Conservation (phyloP, 2,888 invertebrate genomes). For the Caenorhabditis imperialis region DNA sequence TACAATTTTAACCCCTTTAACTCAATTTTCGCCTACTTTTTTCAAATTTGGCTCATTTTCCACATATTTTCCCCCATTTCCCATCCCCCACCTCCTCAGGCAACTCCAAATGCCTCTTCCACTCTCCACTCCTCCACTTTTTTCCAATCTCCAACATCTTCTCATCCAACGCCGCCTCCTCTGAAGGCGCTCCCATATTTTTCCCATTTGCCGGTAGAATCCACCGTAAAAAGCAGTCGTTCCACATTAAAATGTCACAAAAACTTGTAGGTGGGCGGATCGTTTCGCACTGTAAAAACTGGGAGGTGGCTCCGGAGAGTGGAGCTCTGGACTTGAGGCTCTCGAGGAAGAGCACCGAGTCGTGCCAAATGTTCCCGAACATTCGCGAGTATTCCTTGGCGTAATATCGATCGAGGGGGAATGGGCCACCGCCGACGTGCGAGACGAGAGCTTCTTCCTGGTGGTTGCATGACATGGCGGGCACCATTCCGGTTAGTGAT, state of each 20-base stretch:
- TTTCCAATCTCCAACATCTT: conserved; percentile 39
- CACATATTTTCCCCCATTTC: too few relatives aligned
- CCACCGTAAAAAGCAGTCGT: conserved; percentile 65
- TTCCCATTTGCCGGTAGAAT: conserved; percentile 43
- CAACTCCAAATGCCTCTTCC: conserved; percentile 31
- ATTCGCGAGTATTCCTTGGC: conserved; percentile 47
- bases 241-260: conserved; percentile 60
- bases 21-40: too few relatives aligned
- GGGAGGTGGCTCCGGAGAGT: conserved; percentile 8
- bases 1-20: too few relatives aligned
- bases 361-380: conserved; percentile 58
- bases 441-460: conserved; percentile 51
- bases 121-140: conserved; percentile 21
- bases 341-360: conserved; percentile 50
- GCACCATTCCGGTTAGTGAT: conserved; percentile 89
- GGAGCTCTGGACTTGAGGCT: conserved; percentile 35
- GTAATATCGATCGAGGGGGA: conserved; percentile 56
- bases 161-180: conserved; percentile 31
- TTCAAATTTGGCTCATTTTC: too few relatives aligned
- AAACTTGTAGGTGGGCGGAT: conserved; percentile 59
- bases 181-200: conserved; percentile 21
- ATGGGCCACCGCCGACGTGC: conserved; percentile 50
- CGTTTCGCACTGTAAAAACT: conserved; percentile 34
- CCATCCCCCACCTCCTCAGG: conserved; percentile 44
- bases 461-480: conserved; percentile 84